Evolutionary conservation across 2,113 vertebrate species (phyloP), one percentile per base, ranked within the genome.

Genomic region (Cyanocitta stelleri): DNA sequence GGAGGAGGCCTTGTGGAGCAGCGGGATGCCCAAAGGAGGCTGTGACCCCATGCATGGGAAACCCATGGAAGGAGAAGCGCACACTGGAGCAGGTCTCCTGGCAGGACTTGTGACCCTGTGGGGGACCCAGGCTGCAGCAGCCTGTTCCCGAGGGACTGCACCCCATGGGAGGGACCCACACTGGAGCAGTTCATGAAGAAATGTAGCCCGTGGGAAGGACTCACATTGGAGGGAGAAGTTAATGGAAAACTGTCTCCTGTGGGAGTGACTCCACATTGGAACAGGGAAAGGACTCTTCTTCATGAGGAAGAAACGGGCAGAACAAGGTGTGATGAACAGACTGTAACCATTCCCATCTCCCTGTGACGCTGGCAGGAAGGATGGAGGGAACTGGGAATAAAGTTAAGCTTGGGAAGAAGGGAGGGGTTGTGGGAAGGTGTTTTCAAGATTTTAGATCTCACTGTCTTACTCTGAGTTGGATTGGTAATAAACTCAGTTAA

Each of bases 141-240:
- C 58, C 35, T 27, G 20, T 3, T 80, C 35, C 21, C 64, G 51
- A 27, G 58, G 41, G 49, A 41, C 7, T n/a, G 30, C 1, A 13
- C 8, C 21, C 20, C 17, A 6, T 18, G 14, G 58, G 18, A 72
- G 32, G 7, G n/a, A 79, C 20, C 33, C 66, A 55, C 29, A 35
- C 43, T 41, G 49, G 9, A 64, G 30, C 49, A 64, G 48, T 24
- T n/a, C n/a, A 2, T 46, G 19, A 69, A n/a, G 56, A 71, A 62
- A 61, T 1, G 5, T 2, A 62, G 20, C 33, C 56, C 1, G 1
- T n/a, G 32, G 39, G 39, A 71, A 55, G 30, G n/a, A 56, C 43
- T 49, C 6, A 35, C 6, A 6, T 5, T 43, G 17, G 41, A 72
- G 32, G 43, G 26, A 72, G 21, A 43, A 12, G 14, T 41, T 64